A percentile compares a stretch with the other conserved stretches of the same genome.
Conservation (phyloP, 1,140 invertebrate species). For the Campoletis sonorensis region DNA sequence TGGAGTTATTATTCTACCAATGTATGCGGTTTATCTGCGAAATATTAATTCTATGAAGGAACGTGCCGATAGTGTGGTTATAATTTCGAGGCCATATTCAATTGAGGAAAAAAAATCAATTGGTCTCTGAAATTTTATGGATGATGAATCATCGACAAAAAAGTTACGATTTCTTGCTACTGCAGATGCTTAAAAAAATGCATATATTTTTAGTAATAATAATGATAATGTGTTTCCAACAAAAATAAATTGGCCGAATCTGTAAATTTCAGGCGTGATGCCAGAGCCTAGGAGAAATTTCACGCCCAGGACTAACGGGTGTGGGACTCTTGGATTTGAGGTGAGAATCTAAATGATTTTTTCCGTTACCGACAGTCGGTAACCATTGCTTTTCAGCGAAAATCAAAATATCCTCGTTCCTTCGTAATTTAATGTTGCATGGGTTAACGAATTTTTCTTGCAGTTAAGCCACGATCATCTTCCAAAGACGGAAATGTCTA, state of each 20-base stretch:
- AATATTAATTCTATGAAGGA: too few relatives aligned
- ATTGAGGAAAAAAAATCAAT: too few relatives aligned
- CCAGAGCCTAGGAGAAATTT: slow-evolving; percentile 85
- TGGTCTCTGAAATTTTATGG: too few relatives aligned
- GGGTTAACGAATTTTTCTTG: slow-evolving; percentile 64
- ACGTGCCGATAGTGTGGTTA: too few relatives aligned
- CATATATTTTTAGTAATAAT: neutral
- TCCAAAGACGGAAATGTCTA: slow-evolving; percentile 86
- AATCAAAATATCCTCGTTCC: neutral
- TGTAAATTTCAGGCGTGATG: slow-evolving; percentile 77
- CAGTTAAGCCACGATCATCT: slow-evolving; percentile 86
- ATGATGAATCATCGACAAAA: neutral
- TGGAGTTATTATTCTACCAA: too few relatives aligned
- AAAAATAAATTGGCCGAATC: neutral
- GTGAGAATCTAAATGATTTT: slow-evolving; percentile 53
- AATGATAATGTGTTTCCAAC: neutral
- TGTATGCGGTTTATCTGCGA: too few relatives aligned
- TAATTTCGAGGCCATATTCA: too few relatives aligned
- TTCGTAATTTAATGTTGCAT: neutral
- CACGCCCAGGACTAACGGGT: slow-evolving; percentile 86
- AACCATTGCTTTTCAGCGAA: slow-evolving; percentile 10
- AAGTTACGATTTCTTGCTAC: neutral
- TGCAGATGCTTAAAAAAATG: neutral
- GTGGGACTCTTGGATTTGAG: slow-evolving; percentile 83
- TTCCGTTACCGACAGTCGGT: too few relatives aligned